Conservation (phyloP, 37 sponge, comb jelly and placozoan species). For the Geodia barretti region DNA sequence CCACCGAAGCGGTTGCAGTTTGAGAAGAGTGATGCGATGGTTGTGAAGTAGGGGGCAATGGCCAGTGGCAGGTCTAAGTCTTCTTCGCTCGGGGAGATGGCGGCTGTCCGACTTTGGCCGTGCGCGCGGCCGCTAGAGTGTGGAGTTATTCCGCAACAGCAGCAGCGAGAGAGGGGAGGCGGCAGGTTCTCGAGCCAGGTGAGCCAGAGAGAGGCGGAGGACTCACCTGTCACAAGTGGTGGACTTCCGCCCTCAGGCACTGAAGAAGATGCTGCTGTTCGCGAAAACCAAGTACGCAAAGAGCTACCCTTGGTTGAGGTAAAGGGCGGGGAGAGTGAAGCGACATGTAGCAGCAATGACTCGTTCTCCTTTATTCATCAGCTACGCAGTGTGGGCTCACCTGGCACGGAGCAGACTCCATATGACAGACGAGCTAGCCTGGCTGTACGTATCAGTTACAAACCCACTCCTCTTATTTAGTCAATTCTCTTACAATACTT, state of each 20-base stretch:
- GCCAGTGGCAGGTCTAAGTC: not conserved
- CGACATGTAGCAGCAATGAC: too few relatives aligned
- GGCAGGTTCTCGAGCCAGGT: constrained; percentile 23
- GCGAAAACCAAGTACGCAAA: constrained; percentile 42
- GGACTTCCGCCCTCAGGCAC: constrained; percentile 14
- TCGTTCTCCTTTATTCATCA: too few relatives aligned
- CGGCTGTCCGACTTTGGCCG: constrained; percentile 37
- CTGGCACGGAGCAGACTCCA: constrained; percentile 55
- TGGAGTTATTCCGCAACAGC: constrained; percentile 30
- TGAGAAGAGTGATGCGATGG: too few relatives aligned
- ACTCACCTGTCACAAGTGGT: not conserved
- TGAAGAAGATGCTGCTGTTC: constrained; percentile 60
- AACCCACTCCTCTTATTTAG: not conserved
- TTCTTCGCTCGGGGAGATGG: constrained; percentile 3
- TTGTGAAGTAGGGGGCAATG: not conserved
- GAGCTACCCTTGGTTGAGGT: constrained; percentile 63
- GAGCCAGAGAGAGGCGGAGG: not conserved
- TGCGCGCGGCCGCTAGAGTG: constrained; percentile 61
- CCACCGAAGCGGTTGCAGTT: too few relatives aligned
- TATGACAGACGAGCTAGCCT: constrained; percentile 61
- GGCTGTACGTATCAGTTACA: constrained; percentile 64
- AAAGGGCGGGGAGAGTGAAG: too few relatives aligned
- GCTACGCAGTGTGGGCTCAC: constrained; percentile 54
- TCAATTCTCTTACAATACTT: not conserved
- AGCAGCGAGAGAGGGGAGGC: not conserved